Base-by-base conservation (phyloP, 2,888 invertebrate genomes). In the Pinctada fucata region DNA sequence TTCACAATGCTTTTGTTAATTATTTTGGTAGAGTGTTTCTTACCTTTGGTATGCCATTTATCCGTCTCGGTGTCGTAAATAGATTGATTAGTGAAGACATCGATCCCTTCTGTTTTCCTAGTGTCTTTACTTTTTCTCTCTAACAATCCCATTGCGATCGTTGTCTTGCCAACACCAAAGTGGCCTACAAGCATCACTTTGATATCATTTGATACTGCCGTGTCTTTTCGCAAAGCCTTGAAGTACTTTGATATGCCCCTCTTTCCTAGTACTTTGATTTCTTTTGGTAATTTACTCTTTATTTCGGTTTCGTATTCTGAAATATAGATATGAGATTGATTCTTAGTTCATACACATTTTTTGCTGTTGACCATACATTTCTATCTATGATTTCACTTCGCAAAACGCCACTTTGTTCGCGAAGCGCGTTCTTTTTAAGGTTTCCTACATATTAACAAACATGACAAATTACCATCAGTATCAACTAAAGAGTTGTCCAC, bases 151-250 rank as follows among this genome's bases (percentile, higher is more conserved):
- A 8, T 66, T 31, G 16, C 66, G n/a, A 66, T 8, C 6, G 66
- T 16, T 13, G 66, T 66, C 16, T 66, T 66, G 16, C 66, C 66
- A 16, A 66, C 66, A 66, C 66, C 66, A 66, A n/a, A 66, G 16
- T 66, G 66, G 16, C 66, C 66, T 6, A 66, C 66, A 31, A 66
- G 16, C 66, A 66, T 66, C 6, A 8, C 6, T n/a, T 16, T 8
- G 31, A 66, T 13, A 16, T n/a, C 6, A 66, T 66, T 16, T 66
- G 66, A 66, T 16, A 6, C 6, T 6, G 6, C 6, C 66, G 13
- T 66, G 6, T 16, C 66, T 31, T 16, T 66, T n/a, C 66, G 13
- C 10, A 66, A 16, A 31, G 66, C 66, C 31, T 13, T 16, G 66
- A 6, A 6, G 16, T 16, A 66, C 16, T 13, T 8, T 31, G 13